Base-by-base conservation (phyloP, 2,888 invertebrate genomes). In the Chymomyza fuscimana region DNA sequence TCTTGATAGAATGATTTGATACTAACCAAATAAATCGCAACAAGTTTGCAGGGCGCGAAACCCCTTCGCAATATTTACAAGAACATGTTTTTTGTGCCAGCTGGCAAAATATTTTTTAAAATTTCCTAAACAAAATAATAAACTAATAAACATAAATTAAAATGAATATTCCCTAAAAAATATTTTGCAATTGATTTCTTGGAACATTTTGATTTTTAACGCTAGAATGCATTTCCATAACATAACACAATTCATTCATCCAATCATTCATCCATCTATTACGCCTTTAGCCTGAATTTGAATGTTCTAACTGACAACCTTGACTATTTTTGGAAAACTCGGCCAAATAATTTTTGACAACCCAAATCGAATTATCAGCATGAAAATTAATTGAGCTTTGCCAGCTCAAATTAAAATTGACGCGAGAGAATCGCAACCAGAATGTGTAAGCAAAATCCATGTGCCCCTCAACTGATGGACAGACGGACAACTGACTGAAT, bases 371-470 rank as follows among this genome's bases (percentile, higher is more conserved):
- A 87, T 86, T 85, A 84, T 72, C 63, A 40, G 62, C 68, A 65
- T 64, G 65, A 73, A 79, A 87, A 68, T 79, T 83, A 86, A 87
- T 85, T 86, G 79, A 80, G 79, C 79, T 76, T 70, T 78, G 72
- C 46, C 62, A 19, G 65, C 63, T 54, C 29, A 76, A 76, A 82
- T 78, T 86, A 74, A 86, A 86, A 87, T 86, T 87, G 88, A 86
- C 77, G 77, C 69, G 65, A 65, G 25, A 64, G 77, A 76, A 77
- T 9, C 52, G 52, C 54, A 54, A 54, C 54, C 54, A 54, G 15
- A 54, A 54, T 54, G 54, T 54, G 16, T 16, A 10, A 54, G 54
- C 54, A 15, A 54, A 54, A 19, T 19, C 22, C 6, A 54, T 54
- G 10, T 54, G 40, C 15, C 16, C 9, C 9, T 5, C 19, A 25